phyloP scores from a whole-genome alignment of 53 echinoderm and acorn worm species.

The Apostichopus leukothele region DNA sequence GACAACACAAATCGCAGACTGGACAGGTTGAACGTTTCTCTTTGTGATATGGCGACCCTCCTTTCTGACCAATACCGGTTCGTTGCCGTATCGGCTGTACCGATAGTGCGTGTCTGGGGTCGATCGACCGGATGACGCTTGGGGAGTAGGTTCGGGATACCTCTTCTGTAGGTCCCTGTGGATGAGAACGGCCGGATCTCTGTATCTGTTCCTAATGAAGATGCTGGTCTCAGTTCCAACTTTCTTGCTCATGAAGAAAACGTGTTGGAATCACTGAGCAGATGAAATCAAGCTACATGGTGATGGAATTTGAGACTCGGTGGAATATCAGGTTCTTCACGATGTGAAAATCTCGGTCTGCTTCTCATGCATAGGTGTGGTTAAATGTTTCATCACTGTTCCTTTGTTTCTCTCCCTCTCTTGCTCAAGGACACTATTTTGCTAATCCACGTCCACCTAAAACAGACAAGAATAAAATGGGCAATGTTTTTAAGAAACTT shows the following conservation, averaged over 20 bases:
- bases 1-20: conserved; percentile 72
- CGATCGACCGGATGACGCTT: neutral
- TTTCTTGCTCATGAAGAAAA: conserved; percentile 17
- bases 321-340: no score
- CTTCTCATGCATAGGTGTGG: no score
- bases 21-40: conserved; percentile 57
- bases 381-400: no score
- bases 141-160: neutral
- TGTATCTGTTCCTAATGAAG: conserved; percentile 48
- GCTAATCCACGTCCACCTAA: no score
- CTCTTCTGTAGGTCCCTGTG: conserved; percentile 64
- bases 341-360: no score
- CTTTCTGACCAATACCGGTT: conserved; percentile 60
- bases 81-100: conserved; percentile 81
- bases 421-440: no score
- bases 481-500: no score
- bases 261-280: neutral
- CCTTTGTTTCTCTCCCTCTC: no score
- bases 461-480: no score
- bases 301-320: neutral
- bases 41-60: conserved; percentile 61
- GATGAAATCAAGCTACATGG: neutral
- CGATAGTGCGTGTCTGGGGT: conserved; percentile 46
- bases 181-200: conserved; percentile 69
- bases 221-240: conserved; percentile 35